These are phyloP conservation scores for Okamejei kenojei DNA, from an alignment of 2,797 vertebrate species.

Conservation along the genomic window DNA sequence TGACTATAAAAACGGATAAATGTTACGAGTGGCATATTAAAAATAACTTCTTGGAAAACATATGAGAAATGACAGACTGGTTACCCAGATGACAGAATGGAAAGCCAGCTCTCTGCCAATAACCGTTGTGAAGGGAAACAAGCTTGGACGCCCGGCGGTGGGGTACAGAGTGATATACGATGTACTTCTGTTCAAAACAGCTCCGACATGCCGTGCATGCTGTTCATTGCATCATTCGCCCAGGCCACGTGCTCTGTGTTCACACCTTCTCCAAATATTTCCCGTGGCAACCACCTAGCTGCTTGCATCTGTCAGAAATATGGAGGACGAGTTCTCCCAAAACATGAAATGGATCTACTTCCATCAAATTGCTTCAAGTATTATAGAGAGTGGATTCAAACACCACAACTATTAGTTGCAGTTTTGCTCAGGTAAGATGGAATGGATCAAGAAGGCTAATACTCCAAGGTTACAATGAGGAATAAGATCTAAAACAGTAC, in stretches of 20 bases:
- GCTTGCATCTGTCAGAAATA: conserved; percentile 26
- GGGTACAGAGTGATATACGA: not conserved
- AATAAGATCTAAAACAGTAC: too few species aligned
- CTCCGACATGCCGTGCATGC: conserved; percentile 4
- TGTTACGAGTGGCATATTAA: not conserved
- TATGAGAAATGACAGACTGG: not conserved
- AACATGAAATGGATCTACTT: conserved; percentile 16
- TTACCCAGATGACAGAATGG: conserved; percentile 5
- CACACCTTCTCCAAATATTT: conserved; percentile 31
- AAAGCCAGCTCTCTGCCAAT: not conserved
- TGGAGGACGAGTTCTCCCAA: not conserved
- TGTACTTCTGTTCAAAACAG: conserved; percentile 2
- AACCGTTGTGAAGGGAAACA: conserved; percentile 6
- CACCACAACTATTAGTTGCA: not conserved
- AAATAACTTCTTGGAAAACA: not conserved
- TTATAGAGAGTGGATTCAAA: not conserved
- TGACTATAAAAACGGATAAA: not conserved
- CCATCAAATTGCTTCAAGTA: not conserved
- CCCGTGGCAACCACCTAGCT: conserved; percentile 25
- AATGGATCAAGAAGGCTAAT: not conserved
- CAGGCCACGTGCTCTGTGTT: conserved; percentile 13
- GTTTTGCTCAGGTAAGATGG: not conserved
- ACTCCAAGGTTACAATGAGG: not conserved
- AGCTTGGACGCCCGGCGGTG: conserved; percentile 11
- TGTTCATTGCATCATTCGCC: conserved; percentile 17